Base-by-base conservation (phyloP, 1,140 invertebrate genomes). In the Archegozetes longisetosus region DNA sequence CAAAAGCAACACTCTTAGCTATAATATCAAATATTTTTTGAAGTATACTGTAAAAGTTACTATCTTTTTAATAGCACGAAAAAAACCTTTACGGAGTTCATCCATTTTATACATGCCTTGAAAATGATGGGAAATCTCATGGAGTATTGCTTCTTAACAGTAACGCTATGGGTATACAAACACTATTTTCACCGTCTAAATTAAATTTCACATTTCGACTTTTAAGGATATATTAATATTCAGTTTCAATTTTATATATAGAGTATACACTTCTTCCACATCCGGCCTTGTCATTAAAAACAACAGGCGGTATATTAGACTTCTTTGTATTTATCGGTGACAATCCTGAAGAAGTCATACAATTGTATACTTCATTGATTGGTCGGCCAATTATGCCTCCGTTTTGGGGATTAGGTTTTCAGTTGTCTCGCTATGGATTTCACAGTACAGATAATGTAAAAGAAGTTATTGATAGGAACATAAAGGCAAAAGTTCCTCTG, bases 211-310 rank as follows among this genome's bases (percentile, higher is more conserved):
- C 22, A 13, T 53, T 13, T 53, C 51, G 22, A 22, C 51, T 12
- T 53, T 22, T 53, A 53, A 12, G 51, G 22, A 13, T 12, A 12
- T 53, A 22, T 26, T 22, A 12, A 12, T 26, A 53, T 22, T 22
- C 12, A 22, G 20, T 12, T 12, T 55, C 9, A 23, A 12, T 13
- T 14, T 55, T 48, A 55, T 12, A 55, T n/a, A n/a, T 47, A 47
- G 46, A 47, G 46, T 47, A 47, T n/a, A 47, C 46, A 14, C 46
- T 47, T 14, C 14, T n/a, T 68, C 84, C 84, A 20, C 77, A 79
- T 1, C 85, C 85, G 4, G 83, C 80, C 0, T 75, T 88, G 47
- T 85, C 84, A 0, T 87, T 83, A 66, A 72, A 84, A 63, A 73
- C n/a, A n/a, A n/a, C n/a, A n/a, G n/a, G n/a, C n/a, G n/a, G n/a